Percentiles rank a stretch among this genome's conserved stretches.
Conservation (phyloP, 92 coral and sea anemone species). For the Phenganax marumi region DNA sequence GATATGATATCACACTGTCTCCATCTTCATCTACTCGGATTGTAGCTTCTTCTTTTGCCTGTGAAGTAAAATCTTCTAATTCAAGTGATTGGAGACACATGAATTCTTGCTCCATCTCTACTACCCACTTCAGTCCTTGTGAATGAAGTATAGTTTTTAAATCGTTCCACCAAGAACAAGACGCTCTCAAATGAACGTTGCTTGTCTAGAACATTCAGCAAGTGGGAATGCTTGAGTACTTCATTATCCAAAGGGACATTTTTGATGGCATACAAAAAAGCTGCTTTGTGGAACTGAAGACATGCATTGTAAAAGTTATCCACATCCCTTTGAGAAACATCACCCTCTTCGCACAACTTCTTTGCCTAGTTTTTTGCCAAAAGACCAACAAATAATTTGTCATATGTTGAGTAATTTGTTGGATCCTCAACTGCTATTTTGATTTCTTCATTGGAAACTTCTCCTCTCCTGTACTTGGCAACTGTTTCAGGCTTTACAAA, state of each 20-base stretch:
- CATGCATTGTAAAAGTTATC: conserved; percentile 31
- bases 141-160: background rate
- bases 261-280: conserved; percentile 13
- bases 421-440: too few relatives aligned
- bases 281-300: conserved; percentile 6
- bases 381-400: too few relatives aligned
- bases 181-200: conserved; percentile 6
- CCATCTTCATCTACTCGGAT: conserved; percentile 19
- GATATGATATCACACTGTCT: conserved; percentile 2
- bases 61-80: conserved; percentile 21
- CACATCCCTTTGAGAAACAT: conserved; percentile 26
- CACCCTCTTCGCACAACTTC: too few relatives aligned
- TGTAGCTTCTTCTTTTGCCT: conserved; percentile 14
- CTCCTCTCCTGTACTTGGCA: too few relatives aligned
- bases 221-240: background rate
- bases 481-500: too few relatives aligned
- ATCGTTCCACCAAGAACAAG: conserved; percentile 7
- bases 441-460: too few relatives aligned
- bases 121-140: background rate
- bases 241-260: background rate
- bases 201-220: too few relatives aligned
- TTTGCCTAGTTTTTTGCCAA: background rate
- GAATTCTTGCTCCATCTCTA: conserved; percentile 13
- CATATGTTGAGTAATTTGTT: too few relatives aligned
- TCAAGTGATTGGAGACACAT: background rate